Evolutionary conservation across 2,888 invertebrate genomes (phyloP).

Genomic region (Herminia tarsipennalis): DNA sequence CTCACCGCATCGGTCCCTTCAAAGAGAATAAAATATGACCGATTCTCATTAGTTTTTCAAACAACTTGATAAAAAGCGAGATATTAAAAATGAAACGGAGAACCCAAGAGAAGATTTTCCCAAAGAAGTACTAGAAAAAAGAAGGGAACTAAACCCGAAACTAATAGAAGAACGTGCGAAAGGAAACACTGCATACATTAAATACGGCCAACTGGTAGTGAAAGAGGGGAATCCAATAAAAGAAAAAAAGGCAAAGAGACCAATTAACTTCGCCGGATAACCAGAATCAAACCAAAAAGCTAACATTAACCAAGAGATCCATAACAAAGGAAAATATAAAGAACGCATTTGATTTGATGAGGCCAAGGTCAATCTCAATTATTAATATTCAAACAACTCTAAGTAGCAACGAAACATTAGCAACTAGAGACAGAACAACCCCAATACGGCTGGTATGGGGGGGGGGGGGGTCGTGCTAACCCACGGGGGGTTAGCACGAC

Average conservation of each 20-base stretch:
- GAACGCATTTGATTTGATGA: conserved; percentile 24
- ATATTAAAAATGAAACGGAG: conserved; percentile 1
- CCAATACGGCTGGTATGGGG: too few species aligned
- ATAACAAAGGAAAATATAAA: too few species aligned
- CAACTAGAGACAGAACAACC: too few species aligned
- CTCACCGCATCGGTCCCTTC: too few species aligned
- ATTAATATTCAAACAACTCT: conserved; percentile 7
- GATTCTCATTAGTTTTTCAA: too few species aligned
- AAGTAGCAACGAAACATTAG: conserved; percentile 4
- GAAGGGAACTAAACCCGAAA: conserved; percentile 6
- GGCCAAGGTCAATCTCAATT: conserved; percentile 19
- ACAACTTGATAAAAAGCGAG: too few species aligned
- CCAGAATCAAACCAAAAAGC: conserved; percentile 1
- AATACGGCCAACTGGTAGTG: too few species aligned
- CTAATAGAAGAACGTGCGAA: conserved; percentile 11
- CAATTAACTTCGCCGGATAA: conserved; percentile 13
- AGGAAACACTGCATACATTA: conserved; percentile 5
- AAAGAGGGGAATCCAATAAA: conserved; percentile 2
- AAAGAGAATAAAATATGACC: too few species aligned
- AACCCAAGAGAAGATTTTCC: conserved; percentile 6
- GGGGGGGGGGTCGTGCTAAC: too few species aligned
- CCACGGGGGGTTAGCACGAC: neutral
- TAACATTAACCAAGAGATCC: too few species aligned
- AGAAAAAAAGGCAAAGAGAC: conserved; percentile 21
- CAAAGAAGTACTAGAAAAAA: conserved; percentile 7